Percentiles rank a stretch among this genome's conserved stretches.
phyloP scores from a whole-genome alignment of 2,888 invertebrate species.

The Chromoteleia sp. region DNA sequence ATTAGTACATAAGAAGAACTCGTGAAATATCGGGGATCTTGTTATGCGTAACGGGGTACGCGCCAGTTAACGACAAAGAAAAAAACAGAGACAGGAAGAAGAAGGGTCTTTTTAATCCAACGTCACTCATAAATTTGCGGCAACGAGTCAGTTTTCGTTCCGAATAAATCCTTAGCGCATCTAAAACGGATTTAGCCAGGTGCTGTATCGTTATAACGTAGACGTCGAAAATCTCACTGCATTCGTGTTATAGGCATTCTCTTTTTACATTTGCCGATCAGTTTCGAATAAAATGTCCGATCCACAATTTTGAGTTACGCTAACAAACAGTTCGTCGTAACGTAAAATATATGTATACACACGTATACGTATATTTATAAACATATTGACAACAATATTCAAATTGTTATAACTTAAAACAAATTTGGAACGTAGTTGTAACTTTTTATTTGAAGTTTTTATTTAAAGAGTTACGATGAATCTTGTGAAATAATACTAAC shows the following conservation, averaged over 20 bases:
- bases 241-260: slow-evolving; percentile 28
- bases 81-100: slow-evolving; percentile 71
- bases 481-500: too few relatives aligned
- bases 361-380: too few relatives aligned
- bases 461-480: too few relatives aligned
- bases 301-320: too few relatives aligned
- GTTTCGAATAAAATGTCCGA: slow-evolving; percentile 30
- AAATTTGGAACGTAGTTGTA: too few relatives aligned
- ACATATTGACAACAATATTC: too few relatives aligned
- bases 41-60: slow-evolving; percentile 82
- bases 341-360: too few relatives aligned
- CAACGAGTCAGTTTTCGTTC: slow-evolving; percentile 82
- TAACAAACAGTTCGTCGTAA: slow-evolving; percentile 15
- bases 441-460: too few relatives aligned
- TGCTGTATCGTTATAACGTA: slow-evolving; percentile 67
- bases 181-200: slow-evolving; percentile 82
- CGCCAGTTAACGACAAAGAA: slow-evolving; percentile 66
- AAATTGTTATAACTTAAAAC: too few relatives aligned
- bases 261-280: slow-evolving; percentile 31
- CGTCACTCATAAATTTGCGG: slow-evolving; percentile 83
- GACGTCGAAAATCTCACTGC: slow-evolving; percentile 45
- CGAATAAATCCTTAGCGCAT: slow-evolving; percentile 77
- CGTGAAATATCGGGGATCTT: slow-evolving; percentile 79
- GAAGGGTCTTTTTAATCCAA: slow-evolving; percentile 81
- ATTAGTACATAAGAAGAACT: slow-evolving; percentile 65